Evolutionary conservation across 1,140 invertebrate genomes (phyloP).

Genomic region (Neuroterus valhalla): DNA sequence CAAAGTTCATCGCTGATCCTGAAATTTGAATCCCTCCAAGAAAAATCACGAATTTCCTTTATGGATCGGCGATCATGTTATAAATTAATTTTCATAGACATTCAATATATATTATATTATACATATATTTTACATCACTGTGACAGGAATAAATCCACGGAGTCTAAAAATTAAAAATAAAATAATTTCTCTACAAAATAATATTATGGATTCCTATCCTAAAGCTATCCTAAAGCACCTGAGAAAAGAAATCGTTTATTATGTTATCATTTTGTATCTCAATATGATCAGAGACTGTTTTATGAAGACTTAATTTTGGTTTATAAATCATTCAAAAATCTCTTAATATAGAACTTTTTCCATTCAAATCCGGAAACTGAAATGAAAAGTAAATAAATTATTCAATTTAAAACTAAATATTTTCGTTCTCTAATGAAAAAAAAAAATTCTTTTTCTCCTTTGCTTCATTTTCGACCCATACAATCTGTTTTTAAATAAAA

Average conservation of each 20-base stretch:
- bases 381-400: background rate
- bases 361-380: background rate
- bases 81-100: background rate
- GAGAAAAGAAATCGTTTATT: background rate
- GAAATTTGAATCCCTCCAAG: background rate
- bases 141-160: background rate
- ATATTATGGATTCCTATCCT: background rate
- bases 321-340: too few relatives aligned
- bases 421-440: background rate
- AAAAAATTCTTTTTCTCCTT: background rate
- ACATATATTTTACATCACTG: slow-evolving; percentile 21
- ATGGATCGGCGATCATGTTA: background rate
- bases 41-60: background rate
- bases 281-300: too few relatives aligned
- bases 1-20: background rate
- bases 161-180: background rate
- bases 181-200: background rate
- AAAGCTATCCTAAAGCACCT: too few relatives aligned
- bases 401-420: background rate
- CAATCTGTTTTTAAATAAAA: slow-evolving; percentile 1
- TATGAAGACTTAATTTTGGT: too few relatives aligned
- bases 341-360: too few relatives aligned
- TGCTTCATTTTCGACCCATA: slow-evolving; percentile 1
- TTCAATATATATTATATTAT: slow-evolving; percentile 12
- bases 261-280: too few relatives aligned